Evolutionary conservation across 2,888 invertebrate genomes (phyloP).

Genomic region (Drosophila rellima): DNA sequence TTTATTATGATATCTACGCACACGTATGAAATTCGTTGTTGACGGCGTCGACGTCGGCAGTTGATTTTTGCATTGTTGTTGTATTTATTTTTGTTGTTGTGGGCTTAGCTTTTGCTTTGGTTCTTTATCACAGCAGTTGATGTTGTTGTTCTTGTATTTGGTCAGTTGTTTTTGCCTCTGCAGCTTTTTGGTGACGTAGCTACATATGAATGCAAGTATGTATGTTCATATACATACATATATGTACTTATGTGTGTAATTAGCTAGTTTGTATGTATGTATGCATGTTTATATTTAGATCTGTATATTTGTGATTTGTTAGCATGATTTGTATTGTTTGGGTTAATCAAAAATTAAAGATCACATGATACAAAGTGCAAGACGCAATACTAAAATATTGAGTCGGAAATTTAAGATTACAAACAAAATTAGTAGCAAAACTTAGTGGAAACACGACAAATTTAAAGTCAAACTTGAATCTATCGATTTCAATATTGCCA

Average conservation of each 20-base stretch:
- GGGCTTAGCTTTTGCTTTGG: conserved; percentile 41
- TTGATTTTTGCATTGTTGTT: conserved; percentile 41
- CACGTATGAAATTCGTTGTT: conserved; percentile 58
- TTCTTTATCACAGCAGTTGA: conserved; percentile 40
- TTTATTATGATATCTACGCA: conserved; percentile 84
- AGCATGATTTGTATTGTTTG: conserved; percentile 32
- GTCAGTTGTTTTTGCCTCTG: conserved; percentile 42
- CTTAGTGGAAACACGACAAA: too few relatives aligned
- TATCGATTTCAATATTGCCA: too few relatives aligned
- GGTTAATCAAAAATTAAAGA: conserved; percentile 25
- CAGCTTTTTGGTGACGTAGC: conserved; percentile 43
- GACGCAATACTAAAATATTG: conserved; percentile 12
- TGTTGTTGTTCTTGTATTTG: conserved; percentile 31
- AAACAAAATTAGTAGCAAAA: too few relatives aligned
- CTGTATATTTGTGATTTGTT: conserved; percentile 47
- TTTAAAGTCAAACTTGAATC: too few relatives aligned
- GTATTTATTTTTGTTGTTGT: conserved; percentile 8
- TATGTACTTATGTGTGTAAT: background rate
- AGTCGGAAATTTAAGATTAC: conserved; percentile 3
- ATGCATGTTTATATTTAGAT: background rate
- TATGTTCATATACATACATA: background rate
- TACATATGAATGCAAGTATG: background rate
- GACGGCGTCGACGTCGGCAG: conserved; percentile 11
- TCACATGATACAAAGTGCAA: conserved; percentile 30
- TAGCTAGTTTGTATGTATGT: background rate